These are phyloP conservation scores for Meandrina meandrites DNA, from an alignment of 92 coral and sea anemone species.

Conservation along the genomic window DNA sequence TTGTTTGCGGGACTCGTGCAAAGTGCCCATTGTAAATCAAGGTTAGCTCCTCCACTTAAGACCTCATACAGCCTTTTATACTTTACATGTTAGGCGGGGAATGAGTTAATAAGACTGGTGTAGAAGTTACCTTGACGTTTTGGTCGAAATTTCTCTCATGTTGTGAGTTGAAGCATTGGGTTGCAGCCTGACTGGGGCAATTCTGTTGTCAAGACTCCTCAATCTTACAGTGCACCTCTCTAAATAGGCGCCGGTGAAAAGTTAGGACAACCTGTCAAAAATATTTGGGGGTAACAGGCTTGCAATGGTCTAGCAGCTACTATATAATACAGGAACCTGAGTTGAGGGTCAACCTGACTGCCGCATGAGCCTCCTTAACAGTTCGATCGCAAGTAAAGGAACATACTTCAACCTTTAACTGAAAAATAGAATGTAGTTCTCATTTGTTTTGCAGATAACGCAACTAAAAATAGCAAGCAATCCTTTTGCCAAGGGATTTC, in stretches of 20 bases:
- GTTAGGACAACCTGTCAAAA: too few species aligned
- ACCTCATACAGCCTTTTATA: background rate
- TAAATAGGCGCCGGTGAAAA: too few species aligned
- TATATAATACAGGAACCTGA: too few species aligned
- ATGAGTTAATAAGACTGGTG: too few species aligned
- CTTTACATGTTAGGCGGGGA: background rate
- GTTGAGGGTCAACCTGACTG: background rate
- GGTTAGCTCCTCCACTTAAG: background rate
- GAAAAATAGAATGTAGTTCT: background rate
- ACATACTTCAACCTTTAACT: background rate
- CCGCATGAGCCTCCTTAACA: background rate
- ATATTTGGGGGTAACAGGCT: too few species aligned
- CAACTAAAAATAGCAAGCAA: constrained; percentile 99
- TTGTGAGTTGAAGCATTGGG: too few species aligned
- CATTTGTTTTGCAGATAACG: constrained; percentile 70
- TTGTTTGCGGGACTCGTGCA: background rate
- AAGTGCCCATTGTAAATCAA: background rate
- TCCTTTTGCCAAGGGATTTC: constrained; percentile 98
- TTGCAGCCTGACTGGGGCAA: background rate
- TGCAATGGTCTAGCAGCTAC: too few species aligned
- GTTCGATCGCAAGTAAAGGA: background rate
- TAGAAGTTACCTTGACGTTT: background rate
- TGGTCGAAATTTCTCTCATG: background rate
- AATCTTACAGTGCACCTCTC: too few species aligned
- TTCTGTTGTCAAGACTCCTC: too few species aligned